Evolutionary conservation across 2,888 invertebrate species (phyloP).

Genomic region (Vannuccia rotundouncinata): DNA sequence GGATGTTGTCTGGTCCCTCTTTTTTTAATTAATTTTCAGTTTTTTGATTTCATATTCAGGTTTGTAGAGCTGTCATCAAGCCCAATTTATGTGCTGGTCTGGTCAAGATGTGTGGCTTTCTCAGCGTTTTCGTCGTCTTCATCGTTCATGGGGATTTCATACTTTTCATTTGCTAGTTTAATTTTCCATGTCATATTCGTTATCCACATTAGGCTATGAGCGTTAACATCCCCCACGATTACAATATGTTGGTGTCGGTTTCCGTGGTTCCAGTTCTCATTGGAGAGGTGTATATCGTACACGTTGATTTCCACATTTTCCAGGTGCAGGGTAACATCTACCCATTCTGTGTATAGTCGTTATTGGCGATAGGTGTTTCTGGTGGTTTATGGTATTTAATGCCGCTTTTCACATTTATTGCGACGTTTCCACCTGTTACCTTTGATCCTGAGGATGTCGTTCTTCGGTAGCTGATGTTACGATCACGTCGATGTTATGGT

Average conservation of each 20-base stretch:
- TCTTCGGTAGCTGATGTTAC: neutral
- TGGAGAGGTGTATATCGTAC: neutral
- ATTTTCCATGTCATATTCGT: neutral
- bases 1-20: too few relatives aligned
- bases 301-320: neutral
- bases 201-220: neutral
- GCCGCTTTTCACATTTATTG: neutral
- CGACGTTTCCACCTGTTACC: neutral
- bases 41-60: too few relatives aligned
- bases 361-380: neutral
- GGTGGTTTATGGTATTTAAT: neutral
- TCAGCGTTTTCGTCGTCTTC: too few relatives aligned
- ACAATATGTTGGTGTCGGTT: neutral
- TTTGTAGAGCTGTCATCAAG: too few relatives aligned
- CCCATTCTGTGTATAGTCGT: neutral
- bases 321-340: neutral
- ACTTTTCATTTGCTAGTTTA: too few relatives aligned
- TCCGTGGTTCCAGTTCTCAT: neutral
- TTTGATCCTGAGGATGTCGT: neutral
- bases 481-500: neutral
- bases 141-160: too few relatives aligned
- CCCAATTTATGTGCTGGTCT: too few relatives aligned
- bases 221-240: neutral
- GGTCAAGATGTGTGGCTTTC: too few relatives aligned
- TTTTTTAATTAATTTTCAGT: too few relatives aligned